phyloP scores from a whole-genome alignment of 2,888 invertebrate genomes.

The Fissipunctia ypsillon region DNA sequence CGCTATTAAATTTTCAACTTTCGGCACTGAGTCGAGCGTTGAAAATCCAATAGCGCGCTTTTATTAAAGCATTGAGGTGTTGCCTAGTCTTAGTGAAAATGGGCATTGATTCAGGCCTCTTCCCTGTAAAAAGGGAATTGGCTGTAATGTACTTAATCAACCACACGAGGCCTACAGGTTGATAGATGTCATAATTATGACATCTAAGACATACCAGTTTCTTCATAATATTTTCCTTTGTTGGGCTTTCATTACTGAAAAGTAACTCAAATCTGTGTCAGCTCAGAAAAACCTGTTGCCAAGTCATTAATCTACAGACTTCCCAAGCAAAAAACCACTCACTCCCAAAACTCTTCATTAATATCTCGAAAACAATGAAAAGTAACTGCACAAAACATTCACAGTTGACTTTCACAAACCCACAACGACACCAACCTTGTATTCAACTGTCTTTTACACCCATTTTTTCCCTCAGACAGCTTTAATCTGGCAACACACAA shows the following conservation, averaged over 20 bases:
- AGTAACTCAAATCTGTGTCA: neutral
- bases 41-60: too few relatives aligned
- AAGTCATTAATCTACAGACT: constrained; percentile 3
- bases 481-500: constrained; percentile 41
- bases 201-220: neutral
- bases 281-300: too few relatives aligned
- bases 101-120: too few relatives aligned
- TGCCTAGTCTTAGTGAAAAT: too few relatives aligned
- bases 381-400: constrained; percentile 4
- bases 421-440: neutral
- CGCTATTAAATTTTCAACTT: too few relatives aligned
- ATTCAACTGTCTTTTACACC: constrained; percentile 29
- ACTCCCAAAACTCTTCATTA: constrained; percentile 29
- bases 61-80: too few relatives aligned
- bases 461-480: neutral
- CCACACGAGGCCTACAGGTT: too few relatives aligned
- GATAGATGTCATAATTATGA: neutral
- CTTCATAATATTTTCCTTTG: neutral
- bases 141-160: too few relatives aligned
- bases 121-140: too few relatives aligned
- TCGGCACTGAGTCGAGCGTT: too few relatives aligned
- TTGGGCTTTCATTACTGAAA: neutral
- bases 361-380: constrained; percentile 43
- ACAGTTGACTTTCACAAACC: constrained; percentile 6
- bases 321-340: neutral